phyloP scores from a whole-genome alignment of 1,140 invertebrate genomes.

The Alviniconcha marisindica region DNA sequence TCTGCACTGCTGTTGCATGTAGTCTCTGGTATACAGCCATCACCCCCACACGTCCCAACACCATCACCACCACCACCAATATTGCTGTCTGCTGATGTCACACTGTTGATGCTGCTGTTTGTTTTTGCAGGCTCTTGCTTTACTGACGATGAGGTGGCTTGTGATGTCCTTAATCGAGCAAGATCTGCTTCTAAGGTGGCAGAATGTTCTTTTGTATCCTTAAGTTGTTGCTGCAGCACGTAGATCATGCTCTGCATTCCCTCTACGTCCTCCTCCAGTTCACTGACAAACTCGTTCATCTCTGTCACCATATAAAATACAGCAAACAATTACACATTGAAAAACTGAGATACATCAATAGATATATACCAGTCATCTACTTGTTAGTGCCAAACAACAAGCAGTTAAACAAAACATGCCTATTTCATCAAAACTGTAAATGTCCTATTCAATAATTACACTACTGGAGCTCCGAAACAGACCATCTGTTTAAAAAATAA shows the following conservation, averaged over 20 bases:
- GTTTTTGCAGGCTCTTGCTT: conserved; percentile 34
- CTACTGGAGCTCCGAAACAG: too few species aligned
- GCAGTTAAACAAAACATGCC: too few species aligned
- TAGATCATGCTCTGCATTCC: conserved; percentile 98
- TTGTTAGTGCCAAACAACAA: too few species aligned
- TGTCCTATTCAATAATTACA: too few species aligned
- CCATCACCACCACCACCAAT: conserved; percentile 17
- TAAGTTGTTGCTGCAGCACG: conserved; percentile 93
- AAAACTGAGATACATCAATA: too few species aligned
- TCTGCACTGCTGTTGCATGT: neutral
- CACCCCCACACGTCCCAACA: neutral
- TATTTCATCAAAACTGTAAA: too few species aligned
- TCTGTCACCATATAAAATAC: conserved; percentile 79
- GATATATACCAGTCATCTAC: too few species aligned
- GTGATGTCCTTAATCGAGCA: conserved; percentile 48
- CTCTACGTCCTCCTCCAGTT: conserved; percentile 97
- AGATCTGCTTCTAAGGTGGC: conserved; percentile 65
- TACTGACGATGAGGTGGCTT: neutral
- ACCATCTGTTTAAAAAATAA: too few species aligned
- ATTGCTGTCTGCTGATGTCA: neutral
- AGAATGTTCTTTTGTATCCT: conserved; percentile 71
- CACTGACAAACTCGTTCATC: conserved; percentile 95
- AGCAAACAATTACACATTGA: too few species aligned
- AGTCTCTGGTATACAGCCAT: conserved; percentile 19
- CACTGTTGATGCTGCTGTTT: conserved; percentile 25